These are phyloP conservation scores for Tetranychus urticae DNA, from an alignment of 1,140 invertebrate genomes.

Conservation along the genomic window DNA sequence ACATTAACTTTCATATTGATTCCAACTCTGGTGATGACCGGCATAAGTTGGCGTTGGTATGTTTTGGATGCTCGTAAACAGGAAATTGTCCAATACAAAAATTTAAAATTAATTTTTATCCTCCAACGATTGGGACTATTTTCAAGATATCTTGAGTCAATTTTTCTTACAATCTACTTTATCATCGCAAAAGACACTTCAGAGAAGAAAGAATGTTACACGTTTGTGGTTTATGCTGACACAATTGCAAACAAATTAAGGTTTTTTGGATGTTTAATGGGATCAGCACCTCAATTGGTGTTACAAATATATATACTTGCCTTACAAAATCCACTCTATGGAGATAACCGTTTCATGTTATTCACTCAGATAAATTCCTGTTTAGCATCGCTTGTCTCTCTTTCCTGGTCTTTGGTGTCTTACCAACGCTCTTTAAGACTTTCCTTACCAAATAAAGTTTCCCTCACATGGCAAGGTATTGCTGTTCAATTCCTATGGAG, in stretches of 20 bases:
- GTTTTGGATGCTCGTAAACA: conserved; percentile 11
- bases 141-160: conserved; percentile 30
- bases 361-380: conserved; percentile 43
- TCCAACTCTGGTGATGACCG: conserved; percentile 17
- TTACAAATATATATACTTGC: conserved; percentile 44
- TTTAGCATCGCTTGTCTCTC: conserved; percentile 42
- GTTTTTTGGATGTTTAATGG: conserved; percentile 68
- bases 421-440: conserved; percentile 54
- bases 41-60: conserved; percentile 17
- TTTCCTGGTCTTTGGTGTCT: conserved; percentile 61
- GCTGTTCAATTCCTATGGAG: conserved; percentile 49
- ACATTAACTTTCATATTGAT: conserved; percentile 17
- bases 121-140: conserved; percentile 13
- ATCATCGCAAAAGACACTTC: conserved; percentile 19
- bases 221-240: conserved; percentile 31
- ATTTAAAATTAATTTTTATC: conserved; percentile 11
- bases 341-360: conserved; percentile 20
- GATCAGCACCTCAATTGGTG: conserved; percentile 63
- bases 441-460: conserved; percentile 40
- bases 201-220: conserved; percentile 11
- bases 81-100: conserved; percentile 6
- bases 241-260: conserved; percentile 54
- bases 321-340: conserved; percentile 20
- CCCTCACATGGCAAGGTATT: conserved; percentile 37
- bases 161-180: conserved; percentile 30